Conservation (phyloP, 2,113 vertebrate species). For the Dissostichus mawsoni region DNA sequence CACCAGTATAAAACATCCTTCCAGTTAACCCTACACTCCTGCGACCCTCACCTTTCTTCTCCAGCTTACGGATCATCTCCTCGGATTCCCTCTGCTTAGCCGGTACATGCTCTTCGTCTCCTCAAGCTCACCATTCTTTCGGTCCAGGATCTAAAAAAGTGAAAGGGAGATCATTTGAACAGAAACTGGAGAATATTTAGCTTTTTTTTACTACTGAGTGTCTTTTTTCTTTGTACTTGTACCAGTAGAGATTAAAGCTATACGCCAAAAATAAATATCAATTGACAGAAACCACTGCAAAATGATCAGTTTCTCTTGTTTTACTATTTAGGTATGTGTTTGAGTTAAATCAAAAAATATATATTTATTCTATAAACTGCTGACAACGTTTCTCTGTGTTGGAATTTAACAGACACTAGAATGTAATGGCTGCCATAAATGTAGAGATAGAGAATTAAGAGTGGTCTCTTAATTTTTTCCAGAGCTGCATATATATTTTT, state of each 20-base stretch:
- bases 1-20: constrained; percentile 70
- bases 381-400: too few relatives aligned
- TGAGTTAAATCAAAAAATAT: too few relatives aligned
- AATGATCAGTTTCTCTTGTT: too few relatives aligned
- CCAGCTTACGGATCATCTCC: constrained; percentile 88
- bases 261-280: too few relatives aligned
- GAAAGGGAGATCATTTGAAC: constrained; percentile 12
- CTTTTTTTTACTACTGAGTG: not conserved
- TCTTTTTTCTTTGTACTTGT: not conserved
- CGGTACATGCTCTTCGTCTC: constrained; percentile 88
- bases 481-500: too few relatives aligned
- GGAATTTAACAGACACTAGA: too few relatives aligned
- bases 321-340: too few relatives aligned
- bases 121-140: constrained; percentile 95
- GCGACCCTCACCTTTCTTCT: constrained; percentile 92
- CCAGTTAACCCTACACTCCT: constrained; percentile 39
- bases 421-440: too few relatives aligned
- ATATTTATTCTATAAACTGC: too few relatives aligned
- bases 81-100: constrained; percentile 90
- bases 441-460: too few relatives aligned
- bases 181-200: not conserved
- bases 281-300: too few relatives aligned
- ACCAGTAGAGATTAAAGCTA: not conserved
- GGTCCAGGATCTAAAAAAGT: constrained; percentile 90
- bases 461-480: too few relatives aligned